phyloP scores from a whole-genome alignment of 2,888 invertebrate genomes.

The Neoaliturus tenellus region DNA sequence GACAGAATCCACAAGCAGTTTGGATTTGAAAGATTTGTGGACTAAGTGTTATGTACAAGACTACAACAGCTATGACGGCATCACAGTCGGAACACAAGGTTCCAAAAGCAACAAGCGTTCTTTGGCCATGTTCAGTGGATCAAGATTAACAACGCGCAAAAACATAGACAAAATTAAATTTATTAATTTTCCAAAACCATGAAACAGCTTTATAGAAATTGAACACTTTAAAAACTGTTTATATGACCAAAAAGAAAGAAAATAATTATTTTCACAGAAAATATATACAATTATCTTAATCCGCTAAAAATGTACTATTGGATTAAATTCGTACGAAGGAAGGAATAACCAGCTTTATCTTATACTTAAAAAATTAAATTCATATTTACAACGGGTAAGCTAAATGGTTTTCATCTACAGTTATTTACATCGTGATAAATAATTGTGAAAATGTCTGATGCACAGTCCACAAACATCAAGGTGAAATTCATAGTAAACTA shows the following conservation, averaged over 20 bases:
- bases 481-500: constrained; percentile 43
- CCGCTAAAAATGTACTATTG: constrained; percentile 58
- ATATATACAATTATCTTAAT: constrained; percentile 58
- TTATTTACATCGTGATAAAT: constrained; percentile 57
- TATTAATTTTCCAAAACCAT: constrained; percentile 60
- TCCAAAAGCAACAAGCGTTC: constrained; percentile 19
- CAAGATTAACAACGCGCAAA: constrained; percentile 56
- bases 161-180: constrained; percentile 60
- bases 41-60: constrained; percentile 15
- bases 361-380: constrained; percentile 54
- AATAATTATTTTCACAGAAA: constrained; percentile 59
- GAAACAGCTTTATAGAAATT: constrained; percentile 59
- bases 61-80: no score
- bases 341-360: constrained; percentile 58
- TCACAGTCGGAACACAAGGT: constrained; percentile 36
- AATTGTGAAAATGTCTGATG: constrained; percentile 43
- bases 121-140: constrained; percentile 45
- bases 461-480: constrained; percentile 44
- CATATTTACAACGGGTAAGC: constrained; percentile 53
- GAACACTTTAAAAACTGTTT: constrained; percentile 61
- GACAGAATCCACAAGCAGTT: constrained; percentile 22
- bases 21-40: neutral
- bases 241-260: constrained; percentile 52
- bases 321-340: constrained; percentile 60
- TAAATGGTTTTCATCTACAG: constrained; percentile 56